Evolutionary conservation across 2,888 invertebrate species (phyloP), one percentile per base, ranked within the genome.

Genomic region (Carabus problematicus): DNA sequence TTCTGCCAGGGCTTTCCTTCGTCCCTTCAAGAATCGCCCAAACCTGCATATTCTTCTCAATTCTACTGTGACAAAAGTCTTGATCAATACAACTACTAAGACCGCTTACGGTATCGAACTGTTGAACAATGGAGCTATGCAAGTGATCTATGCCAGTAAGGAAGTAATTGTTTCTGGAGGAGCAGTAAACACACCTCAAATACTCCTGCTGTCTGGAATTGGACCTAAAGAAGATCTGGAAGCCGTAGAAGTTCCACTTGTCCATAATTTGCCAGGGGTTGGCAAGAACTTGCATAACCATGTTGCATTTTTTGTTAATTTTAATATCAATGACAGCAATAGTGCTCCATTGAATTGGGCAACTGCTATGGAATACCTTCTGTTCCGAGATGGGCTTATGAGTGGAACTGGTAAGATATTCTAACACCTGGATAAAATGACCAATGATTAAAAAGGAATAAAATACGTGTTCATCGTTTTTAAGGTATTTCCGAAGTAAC

Each of bases 161-260:
- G 91, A 91, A 78, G 88, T 91, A 59, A 80, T 91, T 72, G 82
- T 91, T 14, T 84, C 84, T 70, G 86, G 85, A 77, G 86, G 98
- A 0, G 93, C 98, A 9, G 93, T 98, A 0, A 97, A 95, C 74
- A 93, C 97, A 0, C 97, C 98, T 0, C 98, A 98, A 79, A 84
- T 98, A 56, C 87, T 98, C 11, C 86, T 97, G 76, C 86, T 96
- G 49, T 96, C 96, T 73, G 98, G 98, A 8, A 86, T 97, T 9
- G 95, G 95, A 0, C 92, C 92, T 40, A 86, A 86, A 1, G 87
- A 87, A 0, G 91, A 94, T 12, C 83, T 95, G 14, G 75, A 85
- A 70, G 72, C 75, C 18, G 82, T 84, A 1, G 84, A 91, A 16
- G 87, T 94, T 0, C 87, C 88, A 0, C 83, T 89, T 0, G 81